These are phyloP conservation scores for Tuberolachnus salignus DNA, from an alignment of 2,888 invertebrate species.

Conservation along the genomic window DNA sequence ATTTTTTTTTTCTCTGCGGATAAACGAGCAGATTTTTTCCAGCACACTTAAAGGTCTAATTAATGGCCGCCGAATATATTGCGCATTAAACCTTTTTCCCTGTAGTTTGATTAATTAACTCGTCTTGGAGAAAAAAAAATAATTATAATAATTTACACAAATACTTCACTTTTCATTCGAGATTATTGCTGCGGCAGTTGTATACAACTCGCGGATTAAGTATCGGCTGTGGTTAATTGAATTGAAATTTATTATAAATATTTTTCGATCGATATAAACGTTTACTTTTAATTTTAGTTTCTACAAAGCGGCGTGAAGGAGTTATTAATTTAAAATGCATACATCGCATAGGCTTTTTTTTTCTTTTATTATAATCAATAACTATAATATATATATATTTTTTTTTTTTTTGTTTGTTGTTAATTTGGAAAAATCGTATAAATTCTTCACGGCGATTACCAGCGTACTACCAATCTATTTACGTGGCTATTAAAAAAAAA, in stretches of 20 bases:
- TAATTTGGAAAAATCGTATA: neutral
- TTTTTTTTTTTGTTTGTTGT: neutral
- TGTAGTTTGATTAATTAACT: conserved; percentile 45
- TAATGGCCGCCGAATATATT: conserved; percentile 34
- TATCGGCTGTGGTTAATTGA: too few relatives aligned
- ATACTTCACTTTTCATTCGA: neutral
- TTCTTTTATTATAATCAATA: too few relatives aligned
- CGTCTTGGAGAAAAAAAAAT: conserved; percentile 27
- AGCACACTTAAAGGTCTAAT: conserved; percentile 34
- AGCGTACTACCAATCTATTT: neutral
- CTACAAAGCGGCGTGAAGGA: too few relatives aligned
- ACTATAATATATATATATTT: too few relatives aligned
- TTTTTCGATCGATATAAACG: too few relatives aligned
- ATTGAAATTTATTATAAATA: too few relatives aligned
- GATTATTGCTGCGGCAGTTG: conserved; percentile 13
- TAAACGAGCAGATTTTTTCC: conserved; percentile 33
- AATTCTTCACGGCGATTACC: neutral
- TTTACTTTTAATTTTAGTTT: too few relatives aligned
- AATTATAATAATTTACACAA: conserved; percentile 3
- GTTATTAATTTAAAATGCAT: too few relatives aligned
- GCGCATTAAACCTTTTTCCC: conserved; percentile 10
- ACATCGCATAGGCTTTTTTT: neutral
- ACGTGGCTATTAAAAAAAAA: neutral
- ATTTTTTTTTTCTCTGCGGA: conserved; percentile 26
- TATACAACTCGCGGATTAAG: conserved; percentile 9